These are phyloP conservation scores for Eptesicus fuscus DNA, from an alignment of 2,113 vertebrate genomes.

Conservation along the genomic window DNA sequence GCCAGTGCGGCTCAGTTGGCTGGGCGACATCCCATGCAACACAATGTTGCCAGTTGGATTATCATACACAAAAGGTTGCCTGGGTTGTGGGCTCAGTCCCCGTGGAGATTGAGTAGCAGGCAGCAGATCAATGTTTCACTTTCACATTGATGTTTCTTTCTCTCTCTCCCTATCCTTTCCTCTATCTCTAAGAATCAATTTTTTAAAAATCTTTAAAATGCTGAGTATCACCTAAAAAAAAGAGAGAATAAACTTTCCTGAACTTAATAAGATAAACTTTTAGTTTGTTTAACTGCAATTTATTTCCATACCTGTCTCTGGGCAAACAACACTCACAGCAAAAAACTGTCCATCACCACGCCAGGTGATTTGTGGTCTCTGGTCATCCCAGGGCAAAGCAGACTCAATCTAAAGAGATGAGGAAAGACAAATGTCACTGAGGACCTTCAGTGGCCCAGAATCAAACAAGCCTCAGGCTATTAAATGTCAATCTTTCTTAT, in stretches of 20 bases:
- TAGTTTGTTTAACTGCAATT: background rate
- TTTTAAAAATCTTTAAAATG: background rate
- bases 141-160: background rate
- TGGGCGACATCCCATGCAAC: background rate
- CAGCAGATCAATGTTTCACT: background rate
- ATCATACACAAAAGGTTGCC: too few species aligned
- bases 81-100: background rate
- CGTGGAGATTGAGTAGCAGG: background rate
- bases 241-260: background rate
- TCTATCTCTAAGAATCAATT: background rate
- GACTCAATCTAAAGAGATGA: slow-evolving; percentile 83
- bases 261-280: background rate
- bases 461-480: background rate
- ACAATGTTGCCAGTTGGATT: too few species aligned
- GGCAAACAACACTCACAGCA: slow-evolving; percentile 92
- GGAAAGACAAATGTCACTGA: background rate
- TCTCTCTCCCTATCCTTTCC: too few species aligned
- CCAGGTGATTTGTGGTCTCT: slow-evolving; percentile 88
- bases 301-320: slow-evolving; percentile 84
- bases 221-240: background rate
- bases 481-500: background rate
- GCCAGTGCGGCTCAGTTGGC: background rate
- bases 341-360: slow-evolving; percentile 96
- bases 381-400: slow-evolving; percentile 90
- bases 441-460: background rate